Conservation (phyloP, 2,113 vertebrate species). For the Neofelis nebulosa region DNA sequence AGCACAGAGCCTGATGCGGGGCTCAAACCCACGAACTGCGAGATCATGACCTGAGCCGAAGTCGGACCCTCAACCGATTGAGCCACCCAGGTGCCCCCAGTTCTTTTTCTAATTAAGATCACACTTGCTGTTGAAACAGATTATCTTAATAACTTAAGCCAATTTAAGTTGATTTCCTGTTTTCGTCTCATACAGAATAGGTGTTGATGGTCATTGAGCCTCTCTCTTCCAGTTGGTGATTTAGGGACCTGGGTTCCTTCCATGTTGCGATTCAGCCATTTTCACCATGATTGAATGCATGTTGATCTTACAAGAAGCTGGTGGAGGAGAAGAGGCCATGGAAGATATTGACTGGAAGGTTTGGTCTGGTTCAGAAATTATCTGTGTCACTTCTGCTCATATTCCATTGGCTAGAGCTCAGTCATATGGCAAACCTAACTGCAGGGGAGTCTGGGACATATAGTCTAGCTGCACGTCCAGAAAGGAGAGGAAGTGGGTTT, state of each 20-base stretch:
- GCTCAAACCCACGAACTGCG: too few species aligned
- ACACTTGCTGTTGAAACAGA: slow-evolving; percentile 1
- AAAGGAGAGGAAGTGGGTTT: slow-evolving; percentile 30
- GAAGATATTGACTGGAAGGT: not conserved
- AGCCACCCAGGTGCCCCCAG: not conserved
- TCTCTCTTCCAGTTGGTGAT: not conserved
- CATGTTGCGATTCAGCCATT: not conserved
- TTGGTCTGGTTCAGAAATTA: not conserved
- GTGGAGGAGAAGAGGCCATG: not conserved
- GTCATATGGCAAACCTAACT: not conserved
- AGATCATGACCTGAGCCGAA: too few species aligned
- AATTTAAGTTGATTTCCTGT: slow-evolving; percentile 29
- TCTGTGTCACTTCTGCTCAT: slow-evolving; percentile 11
- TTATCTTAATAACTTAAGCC: not conserved
- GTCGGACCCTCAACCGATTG: too few species aligned
- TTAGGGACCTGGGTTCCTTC: not conserved
- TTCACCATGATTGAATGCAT: not conserved
- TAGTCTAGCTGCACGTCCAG: not conserved
- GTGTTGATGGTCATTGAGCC: not conserved
- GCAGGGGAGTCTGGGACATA: not conserved
- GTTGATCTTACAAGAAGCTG: not conserved
- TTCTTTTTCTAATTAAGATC: slow-evolving; percentile 24
- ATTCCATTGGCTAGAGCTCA: not conserved
- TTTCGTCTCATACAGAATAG: slow-evolving; percentile 16
- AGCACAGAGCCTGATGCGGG: too few species aligned